Evolutionary conservation across 1,140 invertebrate species (phyloP), one percentile per base, ranked within the genome.

Genomic region (Drosophila malerkotliana): DNA sequence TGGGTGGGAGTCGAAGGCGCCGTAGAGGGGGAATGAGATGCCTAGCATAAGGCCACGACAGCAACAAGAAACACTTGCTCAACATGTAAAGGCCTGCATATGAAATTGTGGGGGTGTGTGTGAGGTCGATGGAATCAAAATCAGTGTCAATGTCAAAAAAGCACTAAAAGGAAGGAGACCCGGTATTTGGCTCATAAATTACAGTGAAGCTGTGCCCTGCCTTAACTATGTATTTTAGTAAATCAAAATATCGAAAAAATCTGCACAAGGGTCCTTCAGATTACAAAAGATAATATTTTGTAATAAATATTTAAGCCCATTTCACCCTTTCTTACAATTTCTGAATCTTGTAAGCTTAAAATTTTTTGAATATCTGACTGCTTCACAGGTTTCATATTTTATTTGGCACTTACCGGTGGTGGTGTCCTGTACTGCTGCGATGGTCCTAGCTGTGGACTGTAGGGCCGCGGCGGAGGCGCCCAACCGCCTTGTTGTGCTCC

Each of bases 341-440:
- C 18, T 18, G 18, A 18, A 18, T 18, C 18, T 18, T 18, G 18
- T 21, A 21, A 21, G 21, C 21, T 21, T 21, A 21, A 2, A 21
- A 21, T 21, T 21, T 21, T 39, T 39, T 39, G n/a, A 10, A 39
- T 39, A 9, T 39, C 8, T 12, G 1, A 9, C 9, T 30, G 37
- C 10, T 39, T 39, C n/a, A 10, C 3, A 12, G 10, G 4, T 39
- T 12, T 39, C 37, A 7, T n/a, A 4, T 39, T n/a, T n/a, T 14
- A 10, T 14, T 3, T 9, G 0, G 0, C 12, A 83, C 83, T 88
- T 74, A 88, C 83, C 83, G 83, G 83, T 71, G 83, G 83, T 69
- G 84, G 91, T 58, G 90, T 91, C 77, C 90, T 87, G 72, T 91
- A 91, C 63, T 85, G 78, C 52, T 91, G 90, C 39, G 90, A 88